A percentile compares a stretch with the other conserved stretches of the same genome.
These are phyloP conservation scores for Rhyacophila evoluta DNA, from an alignment of 2,888 invertebrate genomes.

Conservation along the genomic window DNA sequence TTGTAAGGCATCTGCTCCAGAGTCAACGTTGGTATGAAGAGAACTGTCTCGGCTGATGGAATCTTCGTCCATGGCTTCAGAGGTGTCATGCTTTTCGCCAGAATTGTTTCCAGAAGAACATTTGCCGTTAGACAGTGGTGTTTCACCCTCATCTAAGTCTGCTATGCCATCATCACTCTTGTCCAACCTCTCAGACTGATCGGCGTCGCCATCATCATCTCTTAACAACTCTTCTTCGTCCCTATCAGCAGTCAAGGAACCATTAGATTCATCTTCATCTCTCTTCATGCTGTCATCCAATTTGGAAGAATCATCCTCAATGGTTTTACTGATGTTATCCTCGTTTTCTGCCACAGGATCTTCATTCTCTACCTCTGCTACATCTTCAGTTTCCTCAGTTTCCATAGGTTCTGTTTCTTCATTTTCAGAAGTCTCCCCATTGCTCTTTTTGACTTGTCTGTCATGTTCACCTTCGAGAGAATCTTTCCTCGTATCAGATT, in stretches of 20 bases:
- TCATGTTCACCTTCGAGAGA: neutral
- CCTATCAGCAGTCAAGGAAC: neutral
- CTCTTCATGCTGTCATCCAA: neutral
- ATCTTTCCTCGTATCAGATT: neutral
- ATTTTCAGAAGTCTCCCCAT: neutral
- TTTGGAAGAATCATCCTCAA: neutral
- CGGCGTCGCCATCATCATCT: neutral
- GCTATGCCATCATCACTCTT: neutral
- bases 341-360: constrained; percentile 49
- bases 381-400: constrained; percentile 8
- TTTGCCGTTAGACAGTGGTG: constrained; percentile 36
- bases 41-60: constrained; percentile 62
- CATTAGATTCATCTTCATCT: neutral
- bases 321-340: neutral
- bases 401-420: constrained; percentile 13
- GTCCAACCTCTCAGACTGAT: neutral
- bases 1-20: constrained; percentile 26
- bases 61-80: constrained; percentile 57
- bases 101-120: constrained; percentile 20
- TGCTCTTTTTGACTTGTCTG: neutral
- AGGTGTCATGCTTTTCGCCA: neutral
- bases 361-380: neutral
- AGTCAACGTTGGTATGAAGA: constrained; percentile 17
- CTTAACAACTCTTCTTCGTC: neutral
- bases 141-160: neutral